Conservation (phyloP, 1,140 invertebrate genomes). For the Anastrepha ludens region DNA sequence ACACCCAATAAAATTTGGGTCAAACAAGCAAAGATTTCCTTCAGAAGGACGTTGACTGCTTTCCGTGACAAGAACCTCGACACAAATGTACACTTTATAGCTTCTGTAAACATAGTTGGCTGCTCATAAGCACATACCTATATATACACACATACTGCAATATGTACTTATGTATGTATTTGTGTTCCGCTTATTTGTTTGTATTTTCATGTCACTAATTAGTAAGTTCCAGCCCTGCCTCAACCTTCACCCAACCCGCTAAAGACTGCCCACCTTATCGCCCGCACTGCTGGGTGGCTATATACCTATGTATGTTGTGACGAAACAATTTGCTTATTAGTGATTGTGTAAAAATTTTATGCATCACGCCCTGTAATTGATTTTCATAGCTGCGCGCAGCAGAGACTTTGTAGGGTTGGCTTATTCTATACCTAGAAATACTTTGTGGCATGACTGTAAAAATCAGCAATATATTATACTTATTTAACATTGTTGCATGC, state of each 20-base stretch:
- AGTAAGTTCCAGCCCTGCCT: not conserved
- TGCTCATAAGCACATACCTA: too few species aligned
- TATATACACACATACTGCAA: too few species aligned
- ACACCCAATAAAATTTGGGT: conserved; percentile 46
- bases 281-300: not conserved
- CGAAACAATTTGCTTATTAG: not conserved
- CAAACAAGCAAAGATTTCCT: not conserved
- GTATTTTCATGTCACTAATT: conserved; percentile 33
- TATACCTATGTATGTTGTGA: not conserved
- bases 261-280: not conserved
- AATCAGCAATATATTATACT: not conserved
- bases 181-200: not conserved
- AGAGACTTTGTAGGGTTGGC: not conserved
- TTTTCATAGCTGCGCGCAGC: not conserved
- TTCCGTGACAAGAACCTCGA: not conserved
- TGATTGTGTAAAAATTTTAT: conserved; percentile 44
- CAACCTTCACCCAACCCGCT: not conserved
- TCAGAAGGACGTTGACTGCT: conserved; percentile 26
- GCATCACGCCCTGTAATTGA: conserved; percentile 25
- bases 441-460: not conserved
- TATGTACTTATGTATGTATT: not conserved
- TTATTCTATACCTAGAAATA: not conserved
- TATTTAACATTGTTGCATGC: conserved; percentile 2
- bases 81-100: too few species aligned
- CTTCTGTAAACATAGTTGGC: too few species aligned